Evolutionary conservation across 35 echinoderm and acorn worm genomes (phyloP), one percentile per base, ranked within the genome.

Genomic region (Hemicentrotus pulcherrimus): DNA sequence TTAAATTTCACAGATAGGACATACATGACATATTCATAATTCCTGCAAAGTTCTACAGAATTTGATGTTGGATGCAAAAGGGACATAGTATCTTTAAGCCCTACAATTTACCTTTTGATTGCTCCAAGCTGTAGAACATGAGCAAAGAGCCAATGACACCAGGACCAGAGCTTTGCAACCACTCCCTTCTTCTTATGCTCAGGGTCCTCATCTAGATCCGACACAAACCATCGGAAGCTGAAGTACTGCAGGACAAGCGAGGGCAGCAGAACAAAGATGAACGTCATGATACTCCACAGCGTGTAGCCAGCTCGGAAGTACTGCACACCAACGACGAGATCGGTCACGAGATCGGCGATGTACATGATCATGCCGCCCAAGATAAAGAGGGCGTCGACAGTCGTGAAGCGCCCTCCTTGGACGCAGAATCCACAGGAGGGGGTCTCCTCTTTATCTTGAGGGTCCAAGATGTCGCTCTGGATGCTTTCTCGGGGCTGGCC

Each of bases 111-210:
- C 97, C 97, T 97, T 95, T 97, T 99, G 33, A 99, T 48, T 0
- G 96, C 96, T 33, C 98, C 98, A 94, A 99, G 96, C 94, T 99
- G 98, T 50, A 99, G 91, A 65, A 99, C 88, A 88, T 99, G 98
- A 46, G 96, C 88, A 13, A 96, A 50, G 11, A 96, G 91, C 98
- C 98, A 99, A 31, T 95, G 32, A 32, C 94, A 91, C 98, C 98
- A 99, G 48, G 94, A 94, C 95, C 86, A 95, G 6, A 98, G 32
- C 91, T 91, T 97, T 9, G 50, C 91, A 33, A 65, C 32, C 10
- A 92, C 31, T 30, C 87, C 32, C 31, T 65, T 91, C 32, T 95
- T 61, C 31, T 92, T 61, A 13, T 89, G 48, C 9, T 92, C 78
- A 6, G n/a, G 19, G 55, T 58, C 95, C 50, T 97, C 91, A 7